These are phyloP conservation scores for Leptopilina syphax DNA, from an alignment of 2,888 invertebrate species.

Conservation along the genomic window DNA sequence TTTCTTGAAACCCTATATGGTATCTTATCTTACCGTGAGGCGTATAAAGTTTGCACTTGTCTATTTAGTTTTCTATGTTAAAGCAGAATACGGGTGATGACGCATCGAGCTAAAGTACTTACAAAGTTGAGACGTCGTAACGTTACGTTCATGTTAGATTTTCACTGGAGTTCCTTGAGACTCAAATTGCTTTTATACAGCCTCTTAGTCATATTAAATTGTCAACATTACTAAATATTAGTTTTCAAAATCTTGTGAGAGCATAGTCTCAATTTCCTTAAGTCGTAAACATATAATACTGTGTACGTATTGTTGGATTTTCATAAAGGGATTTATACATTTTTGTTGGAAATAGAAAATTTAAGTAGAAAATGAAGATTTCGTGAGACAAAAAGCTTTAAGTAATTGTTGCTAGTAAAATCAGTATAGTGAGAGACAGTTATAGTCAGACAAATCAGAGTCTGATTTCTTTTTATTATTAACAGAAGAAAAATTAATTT, in stretches of 20 bases:
- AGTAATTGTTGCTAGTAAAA: no score
- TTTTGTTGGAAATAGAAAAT: no score
- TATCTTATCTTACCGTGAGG: constrained; percentile 52
- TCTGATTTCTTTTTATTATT: no score
- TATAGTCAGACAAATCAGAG: no score
- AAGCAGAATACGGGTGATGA: constrained; percentile 47
- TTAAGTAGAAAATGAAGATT: no score
- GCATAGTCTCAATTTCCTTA: not conserved
- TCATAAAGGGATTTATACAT: no score
- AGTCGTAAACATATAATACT: no score
- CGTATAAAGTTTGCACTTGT: constrained; percentile 54
- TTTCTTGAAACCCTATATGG: constrained; percentile 44
- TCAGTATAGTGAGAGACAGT: no score
- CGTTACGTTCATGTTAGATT: constrained; percentile 8
- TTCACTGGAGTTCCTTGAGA: not conserved
- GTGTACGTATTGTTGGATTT: no score
- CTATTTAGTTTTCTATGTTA: constrained; percentile 50
- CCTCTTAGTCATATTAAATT: constrained; percentile 8
- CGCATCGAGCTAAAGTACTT: constrained; percentile 36
- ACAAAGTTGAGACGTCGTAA: constrained; percentile 34
- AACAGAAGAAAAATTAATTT: no score
- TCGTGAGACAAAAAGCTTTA: no score
- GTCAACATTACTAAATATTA: not conserved
- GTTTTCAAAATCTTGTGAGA: not conserved
- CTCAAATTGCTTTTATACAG: constrained; percentile 23